Evolutionary conservation across 2,888 invertebrate genomes (phyloP), one percentile per base, ranked within the genome.

Genomic region (Aleiodes testaceus): DNA sequence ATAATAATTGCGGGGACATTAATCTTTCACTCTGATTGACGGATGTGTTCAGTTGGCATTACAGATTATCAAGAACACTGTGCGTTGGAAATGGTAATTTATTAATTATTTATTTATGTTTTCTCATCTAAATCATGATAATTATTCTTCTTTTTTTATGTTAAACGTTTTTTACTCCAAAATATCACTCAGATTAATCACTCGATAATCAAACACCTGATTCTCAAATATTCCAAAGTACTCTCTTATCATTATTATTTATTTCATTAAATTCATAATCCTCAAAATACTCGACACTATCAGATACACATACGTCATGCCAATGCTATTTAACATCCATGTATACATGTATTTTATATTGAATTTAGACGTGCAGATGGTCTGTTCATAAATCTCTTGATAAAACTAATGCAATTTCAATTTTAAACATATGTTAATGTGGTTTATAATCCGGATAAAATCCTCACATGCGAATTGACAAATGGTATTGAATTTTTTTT

Each of bases 81-180:
- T 67, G 66, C 75, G 42, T 74, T 75, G 72, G 77, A 74, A 72
- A 75, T 77, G 77, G 77, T 77, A 70, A 74, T 73, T 72, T 42
- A 59, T 26, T 16, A 22, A 9, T 16, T 16, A n/a, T 9, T 63
- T 9, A 22, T 22, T 18, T 26, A n/a, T 59, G 5, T 11, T 63
- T 52, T 50, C 22, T 20, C 14, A 53, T 9, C 16, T 68, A 47
- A 26, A 30, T 14, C 11, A 20, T 47, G 55, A 45, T n/a, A 59
- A 5, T 18, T 18, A 18, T 14, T 52, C 36, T 52, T 1, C n/a
- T 53, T 42, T 22, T 42, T 26, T 2, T 5, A 26, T 5, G 26
- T 26, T 0, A 26, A 26, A 2, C 5, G 3, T 26, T 26, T 26
- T 1, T 26, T 47, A 16, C 14, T 47, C 7, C 14, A 47, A 47